Base-by-base conservation (phyloP, 2,797 vertebrate genomes). In the Synanceia verrucosa region DNA sequence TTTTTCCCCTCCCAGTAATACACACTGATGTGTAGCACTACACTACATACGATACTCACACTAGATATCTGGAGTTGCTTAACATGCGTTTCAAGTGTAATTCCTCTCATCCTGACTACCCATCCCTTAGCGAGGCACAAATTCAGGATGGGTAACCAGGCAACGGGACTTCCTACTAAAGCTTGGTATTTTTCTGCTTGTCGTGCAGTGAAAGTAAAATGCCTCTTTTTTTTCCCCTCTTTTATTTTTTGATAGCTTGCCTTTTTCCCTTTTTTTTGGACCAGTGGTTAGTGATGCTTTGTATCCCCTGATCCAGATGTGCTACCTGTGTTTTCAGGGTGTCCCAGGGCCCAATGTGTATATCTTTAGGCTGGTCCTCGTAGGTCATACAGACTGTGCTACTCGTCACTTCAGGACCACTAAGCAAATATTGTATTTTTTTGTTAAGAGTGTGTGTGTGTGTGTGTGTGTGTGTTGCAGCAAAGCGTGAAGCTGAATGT, bases 291-390 rank as follows among this genome's bases (percentile, higher is more conserved):
- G 86, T 89, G 72, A 84, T 82, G 86, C 86, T 79, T 90, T 86
- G 78, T 89, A 82, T 76, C 70, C 83, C 88, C 86, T 88, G 84
- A 89, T 90, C 79, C 86, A 85, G 77, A 79, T 87, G 86, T 90
- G 83, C 83, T 87, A 83, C 89, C 89, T 88, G 73, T 88, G 69
- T 89, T 80, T 89, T 85, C 76, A 76, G 88, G 88, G 76, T 87
- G 83, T 87, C 84, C 79, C 74, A 51, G 85, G 86, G 87, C 86
- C 90, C 85, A 85, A 81, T 84, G 84, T 89, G 85, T 89, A 78
- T 88, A 82, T 89, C 80, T 92, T 86, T 90, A 93, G 90, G 92
- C 93, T 93, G 93, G 93, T 94, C 91, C 93, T 94, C 37, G 73
- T 89, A 87, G 86, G 82, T 92, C 85, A 88, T 79, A 85, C 76